Evolutionary conservation across 37 sponge, comb jelly and placozoan genomes (phyloP), one percentile per base, ranked within the genome.

Genomic region (Lycopodina hypogea): DNA sequence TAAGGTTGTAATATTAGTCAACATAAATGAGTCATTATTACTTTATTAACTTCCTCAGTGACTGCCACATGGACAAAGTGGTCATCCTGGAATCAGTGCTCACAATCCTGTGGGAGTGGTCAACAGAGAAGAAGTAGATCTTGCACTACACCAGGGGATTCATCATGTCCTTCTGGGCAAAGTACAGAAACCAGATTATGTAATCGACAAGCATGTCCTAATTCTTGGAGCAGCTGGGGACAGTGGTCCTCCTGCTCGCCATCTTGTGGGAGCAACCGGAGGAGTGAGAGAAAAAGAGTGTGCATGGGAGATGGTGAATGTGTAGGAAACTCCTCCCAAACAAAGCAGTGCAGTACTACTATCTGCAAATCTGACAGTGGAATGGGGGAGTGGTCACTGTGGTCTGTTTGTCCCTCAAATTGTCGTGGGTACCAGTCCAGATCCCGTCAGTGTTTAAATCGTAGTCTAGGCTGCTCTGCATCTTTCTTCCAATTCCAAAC

Each of bases 101-200:
- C 84, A 52, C 81, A 78, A 18, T 56, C 74, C 34, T 93, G 94
- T 90, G 90, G 85, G 28, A 81, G 84, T 19, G 93, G 93, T 0
- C 32, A 70, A 29, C 86, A 75, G 50, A 40, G 34, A 11, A 71
- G 93, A 36, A 65, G 19, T n/a, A 76, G 93, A 37, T 45, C 40
- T 23, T 93, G 93, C 68, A 19, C 34, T 32, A 78, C 69, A 45
- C 48, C 48, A 45, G 8, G 9, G 48, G 48, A 45, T 9, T 12
- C 48, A 45, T 45, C 48, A 9, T 45, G 48, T 45, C 48, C 48
- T 58, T 58, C 59, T 18, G 78, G 83, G 36, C 50, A 26, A 2
- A 45, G 48, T 12, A 45, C 4, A 45, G 48, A 12, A 4, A 32
- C 56, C 6, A n/a, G 56, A 18, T 12, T 1, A 4, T 73, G 74